phyloP scores from a whole-genome alignment of 2,888 invertebrate species.

The Thereva unica region DNA sequence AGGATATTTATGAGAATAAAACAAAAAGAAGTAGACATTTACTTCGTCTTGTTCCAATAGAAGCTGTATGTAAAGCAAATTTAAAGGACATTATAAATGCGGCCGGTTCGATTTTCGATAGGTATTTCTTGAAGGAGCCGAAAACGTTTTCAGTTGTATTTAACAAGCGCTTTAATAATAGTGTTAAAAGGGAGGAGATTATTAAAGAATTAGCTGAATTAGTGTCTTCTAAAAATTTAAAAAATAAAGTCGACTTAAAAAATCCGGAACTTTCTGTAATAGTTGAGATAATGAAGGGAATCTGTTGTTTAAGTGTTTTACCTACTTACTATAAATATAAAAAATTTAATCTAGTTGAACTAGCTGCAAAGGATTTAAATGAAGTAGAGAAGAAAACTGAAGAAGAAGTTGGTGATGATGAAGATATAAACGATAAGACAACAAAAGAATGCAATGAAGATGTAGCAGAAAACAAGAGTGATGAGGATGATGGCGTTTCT shows the following conservation, averaged over 20 bases:
- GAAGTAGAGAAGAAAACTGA: background rate
- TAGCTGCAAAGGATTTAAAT: constrained; percentile 45
- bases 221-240: constrained; percentile 68
- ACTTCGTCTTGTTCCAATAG: constrained; percentile 79
- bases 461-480: no score
- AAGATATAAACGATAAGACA: background rate
- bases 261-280: constrained; percentile 77
- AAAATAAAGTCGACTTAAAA: constrained; percentile 78
- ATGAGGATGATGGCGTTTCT: no score
- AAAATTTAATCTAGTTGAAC: constrained; percentile 83
- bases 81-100: constrained; percentile 73
- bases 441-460: no score
- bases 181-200: constrained; percentile 70
- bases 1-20: constrained; percentile 71
- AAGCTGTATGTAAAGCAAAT: constrained; percentile 78
- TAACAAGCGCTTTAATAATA: constrained; percentile 78
- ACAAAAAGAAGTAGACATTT: constrained; percentile 75
- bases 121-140: constrained; percentile 71
- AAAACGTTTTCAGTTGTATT: constrained; percentile 77
- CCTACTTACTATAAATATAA: constrained; percentile 77
- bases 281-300: constrained; percentile 80
- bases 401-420: background rate
- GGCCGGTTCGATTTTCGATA: constrained; percentile 70
- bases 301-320: constrained; percentile 79
- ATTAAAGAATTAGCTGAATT: constrained; percentile 75